Conservation (phyloP, 2,888 invertebrate species). For the Disparrhopalites patrizii region DNA sequence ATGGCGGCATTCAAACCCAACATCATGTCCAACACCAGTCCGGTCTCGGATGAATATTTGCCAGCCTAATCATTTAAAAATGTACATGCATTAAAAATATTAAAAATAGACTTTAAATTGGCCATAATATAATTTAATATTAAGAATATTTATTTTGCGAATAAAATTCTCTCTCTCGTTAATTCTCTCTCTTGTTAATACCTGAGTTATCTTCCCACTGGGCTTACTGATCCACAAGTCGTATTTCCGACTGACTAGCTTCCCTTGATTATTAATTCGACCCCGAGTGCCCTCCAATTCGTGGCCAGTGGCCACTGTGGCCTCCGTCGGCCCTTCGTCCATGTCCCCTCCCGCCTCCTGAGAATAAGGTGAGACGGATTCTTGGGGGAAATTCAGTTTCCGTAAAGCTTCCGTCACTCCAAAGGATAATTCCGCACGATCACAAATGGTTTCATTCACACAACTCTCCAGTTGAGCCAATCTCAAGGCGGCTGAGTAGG, state of each 20-base stretch:
- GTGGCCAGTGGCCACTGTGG: constrained; percentile 45
- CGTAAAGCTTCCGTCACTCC: constrained; percentile 42
- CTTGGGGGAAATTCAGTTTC: constrained; percentile 45
- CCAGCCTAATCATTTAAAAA: constrained; percentile 48
- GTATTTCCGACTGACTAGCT: constrained; percentile 45
- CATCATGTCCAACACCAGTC: constrained; percentile 49
- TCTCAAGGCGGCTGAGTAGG: constrained; percentile 51
- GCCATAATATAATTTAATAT: too few species aligned
- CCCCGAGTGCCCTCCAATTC: constrained; percentile 47
- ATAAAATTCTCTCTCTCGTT: too few species aligned
- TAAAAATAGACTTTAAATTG: neutral
- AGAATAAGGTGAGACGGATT: constrained; percentile 22
- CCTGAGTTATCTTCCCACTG: constrained; percentile 39
- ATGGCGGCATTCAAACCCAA: constrained; percentile 18
- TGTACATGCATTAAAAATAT: neutral
- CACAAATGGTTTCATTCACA: constrained; percentile 35
- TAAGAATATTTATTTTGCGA: neutral
- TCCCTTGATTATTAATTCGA: constrained; percentile 47
- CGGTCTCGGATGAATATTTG: constrained; percentile 50
- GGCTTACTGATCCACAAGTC: constrained; percentile 42
- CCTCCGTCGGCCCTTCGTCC: constrained; percentile 29
- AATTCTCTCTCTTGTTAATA: constrained; percentile 23
- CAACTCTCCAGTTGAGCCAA: constrained; percentile 49
- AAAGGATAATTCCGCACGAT: constrained; percentile 33
- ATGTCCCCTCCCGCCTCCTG: neutral